phyloP scores from a whole-genome alignment of 2,797 vertebrate genomes.

The Cyclopterus lumpus region DNA sequence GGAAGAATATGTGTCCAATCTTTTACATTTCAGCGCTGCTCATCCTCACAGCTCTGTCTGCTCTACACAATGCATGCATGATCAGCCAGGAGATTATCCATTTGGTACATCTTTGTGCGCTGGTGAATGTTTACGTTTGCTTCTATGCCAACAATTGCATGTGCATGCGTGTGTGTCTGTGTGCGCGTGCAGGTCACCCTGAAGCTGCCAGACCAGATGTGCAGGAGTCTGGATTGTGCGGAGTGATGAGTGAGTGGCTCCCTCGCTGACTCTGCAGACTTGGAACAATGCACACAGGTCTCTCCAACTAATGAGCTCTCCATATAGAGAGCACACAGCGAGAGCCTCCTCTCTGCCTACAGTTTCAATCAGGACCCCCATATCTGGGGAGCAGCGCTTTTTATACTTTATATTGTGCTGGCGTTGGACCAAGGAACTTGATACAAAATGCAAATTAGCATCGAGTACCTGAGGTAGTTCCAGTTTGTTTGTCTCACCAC shows the following conservation, averaged over 20 bases:
- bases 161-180: conserved; percentile 42
- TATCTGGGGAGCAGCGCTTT: conserved; percentile 74
- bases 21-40: conserved; percentile 50
- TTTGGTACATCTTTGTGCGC: conserved; percentile 38
- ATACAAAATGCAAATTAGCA: conserved; percentile 80
- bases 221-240: conserved; percentile 72
- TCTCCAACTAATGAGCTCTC: conserved; percentile 82
- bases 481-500: conserved; percentile 75
- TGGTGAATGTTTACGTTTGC: conserved; percentile 57
- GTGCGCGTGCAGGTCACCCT: conserved; percentile 74
- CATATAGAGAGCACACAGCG: conserved; percentile 66
- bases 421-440: conserved; percentile 74
- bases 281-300: conserved; percentile 83
- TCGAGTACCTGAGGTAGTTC: conserved; percentile 71
- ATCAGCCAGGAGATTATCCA: conserved; percentile 64
- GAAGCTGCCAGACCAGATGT: conserved; percentile 80
- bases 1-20: conserved; percentile 24
- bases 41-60: conserved; percentile 38
- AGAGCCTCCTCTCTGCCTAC: conserved; percentile 67
- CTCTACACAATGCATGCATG: conserved; percentile 55
- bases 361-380: conserved; percentile 77
- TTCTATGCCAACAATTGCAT: conserved; percentile 54
- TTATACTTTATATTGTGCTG: conserved; percentile 60
- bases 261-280: conserved; percentile 82
- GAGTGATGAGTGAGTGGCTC: conserved; percentile 80